A percentile compares a stretch with the other conserved stretches of the same genome.
Evolutionary conservation across 2,113 vertebrate species (phyloP).

Genomic region (Cairina moschata): DNA sequence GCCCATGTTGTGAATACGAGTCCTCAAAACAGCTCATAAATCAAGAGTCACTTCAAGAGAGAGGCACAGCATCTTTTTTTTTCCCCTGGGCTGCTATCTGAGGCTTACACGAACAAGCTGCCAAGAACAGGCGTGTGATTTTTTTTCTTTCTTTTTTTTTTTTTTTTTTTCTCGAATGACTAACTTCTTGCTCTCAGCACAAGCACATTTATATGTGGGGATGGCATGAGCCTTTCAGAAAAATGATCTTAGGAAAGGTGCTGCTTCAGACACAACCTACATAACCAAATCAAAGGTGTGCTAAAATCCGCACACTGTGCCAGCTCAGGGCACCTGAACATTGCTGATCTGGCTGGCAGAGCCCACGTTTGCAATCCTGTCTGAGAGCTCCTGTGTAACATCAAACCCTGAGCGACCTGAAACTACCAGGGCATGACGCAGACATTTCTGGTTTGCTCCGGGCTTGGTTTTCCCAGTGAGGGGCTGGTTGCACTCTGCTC

Average conservation of each 20-base stretch:
- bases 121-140: not conserved
- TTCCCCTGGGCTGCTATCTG: not conserved
- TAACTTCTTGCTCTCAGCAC: not conserved
- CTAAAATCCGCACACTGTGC: not conserved
- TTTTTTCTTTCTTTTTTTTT: not conserved
- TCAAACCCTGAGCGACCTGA: not conserved
- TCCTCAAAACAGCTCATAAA: not conserved
- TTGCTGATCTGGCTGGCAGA: not conserved
- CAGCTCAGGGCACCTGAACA: not conserved
- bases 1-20: not conserved
- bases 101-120: not conserved
- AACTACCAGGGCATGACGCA: not conserved
- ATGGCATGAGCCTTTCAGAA: not conserved
- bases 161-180: too few relatives aligned
- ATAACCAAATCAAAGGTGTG: not conserved
- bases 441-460: fast-evolving
- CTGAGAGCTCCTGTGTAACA: not conserved
- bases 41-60: not conserved
- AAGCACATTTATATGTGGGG: not conserved
- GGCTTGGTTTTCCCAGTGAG: not conserved
- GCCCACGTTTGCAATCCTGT: not conserved
- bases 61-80: not conserved
- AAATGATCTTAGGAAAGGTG: not conserved
- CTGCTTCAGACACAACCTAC: not conserved
- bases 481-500: not conserved